Evolutionary conservation across 2,888 invertebrate genomes (phyloP), one percentile per base, ranked within the genome.

Genomic region (Elaeidobius kamerunicus): DNA sequence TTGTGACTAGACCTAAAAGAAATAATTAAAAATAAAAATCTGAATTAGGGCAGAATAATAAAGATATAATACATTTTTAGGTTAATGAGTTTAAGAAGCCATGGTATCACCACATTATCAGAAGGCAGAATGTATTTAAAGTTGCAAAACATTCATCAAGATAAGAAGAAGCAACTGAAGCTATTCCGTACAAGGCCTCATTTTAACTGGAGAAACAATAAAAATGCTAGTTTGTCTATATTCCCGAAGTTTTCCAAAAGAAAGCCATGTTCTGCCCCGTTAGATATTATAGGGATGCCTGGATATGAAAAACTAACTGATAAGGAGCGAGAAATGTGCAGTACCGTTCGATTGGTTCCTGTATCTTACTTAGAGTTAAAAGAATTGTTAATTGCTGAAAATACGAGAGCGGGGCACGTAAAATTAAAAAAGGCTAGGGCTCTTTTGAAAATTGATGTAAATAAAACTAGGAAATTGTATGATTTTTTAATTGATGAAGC

Each of bases 361-460:
- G 78, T 83, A 45, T 84, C 84, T 12, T 95, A 86, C 69, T 72
- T 90, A 57, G 86, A 90, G 51, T 86, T 91, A 63, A 88, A 89
- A 65, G 79, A 81, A 30, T 76, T 84, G 40, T 73, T 95, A 4
- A 79, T 88, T 27, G 69, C 78, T 0, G 93, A 94, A 69, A 88
- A 87, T 70, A 78, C 83, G 55, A 91, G 88, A 69, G 74, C 80
- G 54, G 87, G 88, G 0, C 83, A 79, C 52, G 73, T 95, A 4
- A 80, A 85, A 56, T 74, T 95, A 56, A 82, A 90, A 1, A 90
- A 91, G 67, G 94, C 94, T 0, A 76, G 95, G 44, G 79, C 80
- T 35, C 78, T 93, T 36, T 80, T 94, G 30, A 94, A 93, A 73
- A 95, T 95, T 62, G 94, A 95, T 76, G 95, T 95, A 2, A 93